A percentile compares a stretch with the other conserved stretches of the same genome.
Conservation (phyloP, 2,888 invertebrate genomes). For the Ectemnius cavifrons region DNA sequence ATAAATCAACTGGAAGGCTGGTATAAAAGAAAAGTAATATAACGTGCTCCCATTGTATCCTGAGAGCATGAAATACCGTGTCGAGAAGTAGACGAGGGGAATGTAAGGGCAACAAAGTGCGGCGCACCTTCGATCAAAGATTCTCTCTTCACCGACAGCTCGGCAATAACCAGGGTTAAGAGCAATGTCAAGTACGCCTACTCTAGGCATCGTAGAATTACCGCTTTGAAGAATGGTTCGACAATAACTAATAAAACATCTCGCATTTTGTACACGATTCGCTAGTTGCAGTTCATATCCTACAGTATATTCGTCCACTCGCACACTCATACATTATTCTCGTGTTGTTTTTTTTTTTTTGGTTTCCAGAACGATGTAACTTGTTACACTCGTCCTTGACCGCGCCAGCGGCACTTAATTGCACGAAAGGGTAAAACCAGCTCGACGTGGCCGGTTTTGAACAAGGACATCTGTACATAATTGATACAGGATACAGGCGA, state of each 20-base stretch:
- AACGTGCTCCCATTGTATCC: no score
- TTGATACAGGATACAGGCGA: no score
- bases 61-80: no score
- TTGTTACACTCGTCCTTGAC: not conserved
- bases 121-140: no score
- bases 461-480: no score
- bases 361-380: not conserved
- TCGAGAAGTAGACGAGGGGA: no score
- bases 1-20: no score
- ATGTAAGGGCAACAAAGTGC: no score
- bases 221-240: not conserved
- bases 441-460: no score
- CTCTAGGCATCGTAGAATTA: constrained; percentile 29
- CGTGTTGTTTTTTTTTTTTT: not conserved
- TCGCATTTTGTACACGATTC: not conserved
- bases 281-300: not conserved
- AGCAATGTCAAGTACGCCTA: constrained; percentile 54
- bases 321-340: not conserved
- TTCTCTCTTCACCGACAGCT: no score
- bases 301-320: not conserved
- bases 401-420: not conserved
- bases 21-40: no score
- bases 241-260: not conserved
- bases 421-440: constrained; percentile 6
- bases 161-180: not conserved